Base-by-base conservation (phyloP, 2,888 invertebrate species). In the Scaptomyza polygonia region DNA sequence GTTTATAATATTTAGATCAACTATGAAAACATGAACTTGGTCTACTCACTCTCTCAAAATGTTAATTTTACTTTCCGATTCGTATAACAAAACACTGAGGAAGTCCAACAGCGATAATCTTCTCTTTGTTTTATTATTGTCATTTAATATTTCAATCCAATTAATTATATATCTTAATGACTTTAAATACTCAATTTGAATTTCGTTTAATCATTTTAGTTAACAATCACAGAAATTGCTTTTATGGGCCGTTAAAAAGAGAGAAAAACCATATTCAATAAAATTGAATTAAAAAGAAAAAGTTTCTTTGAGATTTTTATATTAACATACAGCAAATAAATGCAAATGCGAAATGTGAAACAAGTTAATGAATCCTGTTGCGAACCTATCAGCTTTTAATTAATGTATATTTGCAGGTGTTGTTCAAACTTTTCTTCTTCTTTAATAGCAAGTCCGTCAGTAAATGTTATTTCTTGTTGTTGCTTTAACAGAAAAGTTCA, bases 401-500 rank as follows among this genome's bases (percentile, higher is more conserved):
- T 63, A 56, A 67, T 27, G 36, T 53, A 44, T 21, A 63, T 67
- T 52, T 52, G n/a, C 57, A 53, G 32, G 14, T 16, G 14, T 27
- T 52, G 34, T 36, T 27, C 5, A 9, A 7, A 7, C 6, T 32
- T 4, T 8, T 18, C n/a, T 27, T 29, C 25, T 16, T 21, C 21
- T 1, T 21, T 2, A 21, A 4, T n/a, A 3, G 2, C 21, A 21
- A 51, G 3, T 30, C 32, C 25, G n/a, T 0, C 3, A 32, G 16
- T 11, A 36, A 25, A 43, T 39, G 39, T 27, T 59, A 27, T 25
- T 11, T 44, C 14, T 30, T 54, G 48, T 56, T 62, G 42, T 16
- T 62, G 42, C 14, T 56, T 12, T 66, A 54, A 39, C 45, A 66
- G 54, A 42, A 29, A 54, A 82, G 65, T 83, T 74, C 63, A 62